Conservation (phyloP, 2,113 vertebrate genomes). For the Gadus macrocephalus region DNA sequence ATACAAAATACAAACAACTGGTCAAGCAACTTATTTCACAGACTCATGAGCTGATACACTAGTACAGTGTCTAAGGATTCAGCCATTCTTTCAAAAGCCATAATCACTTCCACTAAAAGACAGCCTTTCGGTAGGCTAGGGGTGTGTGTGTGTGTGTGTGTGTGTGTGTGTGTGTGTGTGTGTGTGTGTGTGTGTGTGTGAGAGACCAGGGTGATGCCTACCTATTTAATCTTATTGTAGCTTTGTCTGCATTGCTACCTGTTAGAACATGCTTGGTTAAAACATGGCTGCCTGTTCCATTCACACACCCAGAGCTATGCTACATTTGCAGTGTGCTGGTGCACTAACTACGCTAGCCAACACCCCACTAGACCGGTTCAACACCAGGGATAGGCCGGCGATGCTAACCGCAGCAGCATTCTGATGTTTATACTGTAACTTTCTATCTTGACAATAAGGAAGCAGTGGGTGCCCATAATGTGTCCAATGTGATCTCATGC, state of each 20-base stretch:
- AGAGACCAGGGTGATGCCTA: slow-evolving; percentile 19
- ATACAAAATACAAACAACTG: no score
- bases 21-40: no score
- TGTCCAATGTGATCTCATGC: not conserved
- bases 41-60: no score
- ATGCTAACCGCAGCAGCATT: not conserved
- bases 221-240: not conserved
- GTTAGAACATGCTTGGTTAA: slow-evolving; percentile 51
- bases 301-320: slow-evolving; percentile 3
- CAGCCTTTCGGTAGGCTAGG: no score
- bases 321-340: not conserved
- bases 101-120: no score
- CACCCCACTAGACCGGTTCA: not conserved
- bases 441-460: not conserved
- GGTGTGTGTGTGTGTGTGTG: slow-evolving; percentile 27
- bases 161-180: no score
- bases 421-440: not conserved
- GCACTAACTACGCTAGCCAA: slow-evolving; percentile 11
- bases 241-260: slow-evolving; percentile 35
- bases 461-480: no score
- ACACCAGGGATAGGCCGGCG: not conserved
- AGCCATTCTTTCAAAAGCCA: no score
- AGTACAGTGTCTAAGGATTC: no score
- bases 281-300: slow-evolving; percentile 30
- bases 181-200: not conserved